These are phyloP conservation scores for Semicossyphus pulcher DNA, from an alignment of 2,113 vertebrate genomes.

Conservation along the genomic window DNA sequence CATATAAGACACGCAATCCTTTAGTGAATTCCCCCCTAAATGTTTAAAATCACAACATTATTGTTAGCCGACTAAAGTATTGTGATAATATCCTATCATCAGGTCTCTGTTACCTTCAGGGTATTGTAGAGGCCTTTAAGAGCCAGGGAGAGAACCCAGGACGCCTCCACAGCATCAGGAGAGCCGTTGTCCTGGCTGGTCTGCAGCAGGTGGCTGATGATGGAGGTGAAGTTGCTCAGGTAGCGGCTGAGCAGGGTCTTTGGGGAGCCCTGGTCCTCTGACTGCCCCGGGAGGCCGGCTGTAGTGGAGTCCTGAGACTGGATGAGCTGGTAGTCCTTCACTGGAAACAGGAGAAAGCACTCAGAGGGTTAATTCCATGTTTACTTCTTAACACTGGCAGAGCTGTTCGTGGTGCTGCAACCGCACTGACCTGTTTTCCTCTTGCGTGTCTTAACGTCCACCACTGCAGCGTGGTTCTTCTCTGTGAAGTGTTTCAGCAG, in stretches of 20 bases:
- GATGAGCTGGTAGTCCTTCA: slow-evolving; percentile 95
- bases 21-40: too few species aligned
- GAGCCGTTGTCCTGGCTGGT: slow-evolving; percentile 86
- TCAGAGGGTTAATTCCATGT: neutral
- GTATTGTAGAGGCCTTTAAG: slow-evolving; percentile 96
- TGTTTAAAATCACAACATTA: neutral
- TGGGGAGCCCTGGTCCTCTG: slow-evolving; percentile 25
- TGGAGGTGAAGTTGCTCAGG: slow-evolving; percentile 90
- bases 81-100: too few species aligned
- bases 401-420: neutral
- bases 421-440: slow-evolving; percentile 90
- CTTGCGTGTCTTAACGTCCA: slow-evolving; percentile 95
- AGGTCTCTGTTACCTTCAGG: slow-evolving; percentile 86
- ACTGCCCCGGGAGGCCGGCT: slow-evolving; percentile 41
- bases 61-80: neutral
- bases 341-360: slow-evolving; percentile 69
- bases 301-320: slow-evolving; percentile 85
- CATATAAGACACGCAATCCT: too few species aligned
- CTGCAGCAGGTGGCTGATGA: slow-evolving; percentile 92
- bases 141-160: slow-evolving; percentile 94
- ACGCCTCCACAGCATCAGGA: slow-evolving; percentile 92
- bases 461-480: slow-evolving; percentile 95
- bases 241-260: slow-evolving; percentile 87
- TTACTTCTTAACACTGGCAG: neutral
- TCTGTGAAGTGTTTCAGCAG: slow-evolving; percentile 97